Conservation (phyloP, 2,113 vertebrate species). For the Aspiorhynchus laticeps region DNA sequence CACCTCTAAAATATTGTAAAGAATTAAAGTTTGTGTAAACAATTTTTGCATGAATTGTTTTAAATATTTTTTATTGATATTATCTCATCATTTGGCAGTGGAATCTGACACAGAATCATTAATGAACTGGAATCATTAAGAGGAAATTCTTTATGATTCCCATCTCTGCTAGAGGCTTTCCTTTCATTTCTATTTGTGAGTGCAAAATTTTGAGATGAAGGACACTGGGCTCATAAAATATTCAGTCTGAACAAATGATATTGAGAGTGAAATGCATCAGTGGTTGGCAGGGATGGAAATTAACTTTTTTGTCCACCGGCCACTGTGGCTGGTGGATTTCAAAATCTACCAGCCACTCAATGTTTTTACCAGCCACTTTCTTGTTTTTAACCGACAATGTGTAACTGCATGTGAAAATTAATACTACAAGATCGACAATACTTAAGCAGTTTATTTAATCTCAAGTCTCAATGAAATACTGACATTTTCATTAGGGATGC, state of each 20-base stretch:
- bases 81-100: background rate
- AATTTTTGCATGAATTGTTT: background rate
- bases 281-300: too few relatives aligned
- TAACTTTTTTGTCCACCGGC: too few relatives aligned
- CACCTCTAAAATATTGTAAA: background rate
- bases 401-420: too few relatives aligned
- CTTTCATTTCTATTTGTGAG: slow-evolving; percentile 1
- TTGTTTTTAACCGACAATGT: too few relatives aligned
- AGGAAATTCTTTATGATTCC: background rate
- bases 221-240: slow-evolving; percentile 22
- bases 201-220: slow-evolving; percentile 5
- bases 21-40: background rate
- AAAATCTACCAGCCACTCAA: too few relatives aligned
- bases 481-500: too few relatives aligned
- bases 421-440: too few relatives aligned
- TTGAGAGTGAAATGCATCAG: background rate
- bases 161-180: background rate
- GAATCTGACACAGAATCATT: background rate
- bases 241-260: slow-evolving; percentile 21
- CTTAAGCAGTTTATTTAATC: too few relatives aligned
- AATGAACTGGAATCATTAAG: background rate
- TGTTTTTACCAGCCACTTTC: too few relatives aligned
- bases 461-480: too few relatives aligned
- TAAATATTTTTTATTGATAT: background rate
- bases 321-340: too few relatives aligned